phyloP scores from a whole-genome alignment of 2,797 vertebrate species.

The Odontamblyopus lacepedii region DNA sequence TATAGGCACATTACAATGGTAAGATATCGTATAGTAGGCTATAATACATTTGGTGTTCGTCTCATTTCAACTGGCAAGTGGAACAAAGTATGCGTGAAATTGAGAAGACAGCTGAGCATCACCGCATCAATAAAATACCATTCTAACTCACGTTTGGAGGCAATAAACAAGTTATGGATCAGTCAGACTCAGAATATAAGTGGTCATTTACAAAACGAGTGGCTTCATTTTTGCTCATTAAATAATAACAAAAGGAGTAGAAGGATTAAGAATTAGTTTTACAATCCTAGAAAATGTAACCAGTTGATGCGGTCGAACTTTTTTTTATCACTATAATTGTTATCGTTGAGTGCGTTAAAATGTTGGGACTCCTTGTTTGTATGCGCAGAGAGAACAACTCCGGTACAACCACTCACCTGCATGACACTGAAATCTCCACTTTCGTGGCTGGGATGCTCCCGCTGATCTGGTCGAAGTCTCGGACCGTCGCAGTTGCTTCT shows the following conservation, averaged over 20 bases:
- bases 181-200: not conserved
- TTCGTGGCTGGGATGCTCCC: conserved; percentile 92
- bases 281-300: not conserved
- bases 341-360: not conserved
- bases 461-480: conserved; percentile 85
- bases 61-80: not conserved
- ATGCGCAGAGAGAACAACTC: conserved; percentile 18
- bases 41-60: not conserved
- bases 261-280: not conserved
- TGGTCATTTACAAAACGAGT: not conserved
- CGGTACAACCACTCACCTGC: conserved; percentile 80
- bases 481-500: conserved; percentile 86
- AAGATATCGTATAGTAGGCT: not conserved
- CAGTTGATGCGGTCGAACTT: not conserved
- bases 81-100: not conserved
- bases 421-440: conserved; percentile 95
- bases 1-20: not conserved
- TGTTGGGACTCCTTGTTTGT: too few species aligned
- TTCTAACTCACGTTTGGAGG: not conserved
- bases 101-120: not conserved
- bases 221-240: not conserved
- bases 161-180: not conserved
- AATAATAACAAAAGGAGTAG: not conserved
- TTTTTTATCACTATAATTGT: not conserved
- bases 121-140: not conserved